Evolutionary conservation across 2,113 vertebrate genomes (phyloP), one percentile per base, ranked within the genome.

Genomic region (Xerus inauris): DNA sequence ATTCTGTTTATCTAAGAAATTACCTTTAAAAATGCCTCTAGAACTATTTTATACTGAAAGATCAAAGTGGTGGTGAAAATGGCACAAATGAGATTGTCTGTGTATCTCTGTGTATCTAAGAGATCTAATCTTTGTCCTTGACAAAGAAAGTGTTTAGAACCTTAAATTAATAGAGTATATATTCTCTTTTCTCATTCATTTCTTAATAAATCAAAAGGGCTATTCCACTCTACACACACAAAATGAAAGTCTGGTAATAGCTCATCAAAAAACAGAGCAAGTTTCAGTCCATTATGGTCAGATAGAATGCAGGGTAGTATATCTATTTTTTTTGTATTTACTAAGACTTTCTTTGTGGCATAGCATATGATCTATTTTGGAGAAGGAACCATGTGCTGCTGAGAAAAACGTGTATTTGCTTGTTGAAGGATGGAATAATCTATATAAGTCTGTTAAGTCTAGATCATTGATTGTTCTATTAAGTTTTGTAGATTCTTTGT

Each of bases 101-200:
- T 76, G 12, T 26, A 28, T 76, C 73, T 47, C 62, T 32, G 14
- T 28, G 64, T 0, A 2, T 17, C 47, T 8, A 42, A 81, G 32
- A 85, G 14, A 83, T 24, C 42, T 5, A 49, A 49, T 28, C 71
- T 13, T 8, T 40, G 6, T 59, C 80, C 38, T 42, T 79, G 71
- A 47, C 14, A 59, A 89, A 65, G 67, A 81, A 96, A 95, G 8
- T 17, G 19, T 40, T 64, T 35, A 85, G 10, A 89, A 11, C 24
- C 54, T 69, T 86, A 72, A 88, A 26, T 73, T 77, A 77, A 22
- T 38, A 83, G 47, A 81, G 17, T 28, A 85, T 54, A 45, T 40
- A 32, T 90, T 92, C 38, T 91, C 20, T 65, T 90, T 71, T 77
- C 64, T 87, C 30, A 94, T 71, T 93, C 32, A 67, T 24, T 87